Evolutionary conservation across 1,140 invertebrate species (phyloP).

Genomic region (Holotrichia oblita): DNA sequence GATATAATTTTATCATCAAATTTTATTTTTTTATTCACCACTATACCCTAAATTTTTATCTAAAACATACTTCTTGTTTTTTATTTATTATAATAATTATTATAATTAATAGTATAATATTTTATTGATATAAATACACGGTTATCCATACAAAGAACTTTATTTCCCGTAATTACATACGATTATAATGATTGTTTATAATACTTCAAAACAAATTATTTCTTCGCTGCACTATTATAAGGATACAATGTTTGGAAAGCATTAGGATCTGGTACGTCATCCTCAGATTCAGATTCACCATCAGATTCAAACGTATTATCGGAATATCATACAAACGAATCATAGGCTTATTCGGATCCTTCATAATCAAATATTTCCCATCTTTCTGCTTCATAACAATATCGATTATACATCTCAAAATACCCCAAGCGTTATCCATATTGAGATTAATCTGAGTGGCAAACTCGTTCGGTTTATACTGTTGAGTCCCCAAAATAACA

Average conservation of each 20-base stretch:
- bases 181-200: not conserved
- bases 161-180: not conserved
- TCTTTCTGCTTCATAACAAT: slow-evolving; percentile 98
- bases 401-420: slow-evolving; percentile 97
- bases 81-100: no score
- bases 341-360: slow-evolving; percentile 98
- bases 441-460: slow-evolving; percentile 98
- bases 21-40: no score
- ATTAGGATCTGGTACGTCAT: slow-evolving; percentile 69
- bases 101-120: no score
- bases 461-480: slow-evolving; percentile 98
- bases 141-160: not conserved
- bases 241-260: slow-evolving; percentile 60
- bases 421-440: slow-evolving; percentile 99
- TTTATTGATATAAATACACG: no score
- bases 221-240: slow-evolving; percentile 35
- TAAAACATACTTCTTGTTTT: no score
- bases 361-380: slow-evolving; percentile 98
- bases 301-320: slow-evolving; percentile 98
- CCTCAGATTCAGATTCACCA: slow-evolving; percentile 90
- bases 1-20: no score
- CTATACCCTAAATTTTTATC: no score
- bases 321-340: slow-evolving; percentile 97
- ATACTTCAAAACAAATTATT: slow-evolving; percentile 38
- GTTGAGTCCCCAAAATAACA: slow-evolving; percentile 97